phyloP scores from a whole-genome alignment of 2,888 invertebrate species.

The Drosophila cyrtoloma region DNA sequence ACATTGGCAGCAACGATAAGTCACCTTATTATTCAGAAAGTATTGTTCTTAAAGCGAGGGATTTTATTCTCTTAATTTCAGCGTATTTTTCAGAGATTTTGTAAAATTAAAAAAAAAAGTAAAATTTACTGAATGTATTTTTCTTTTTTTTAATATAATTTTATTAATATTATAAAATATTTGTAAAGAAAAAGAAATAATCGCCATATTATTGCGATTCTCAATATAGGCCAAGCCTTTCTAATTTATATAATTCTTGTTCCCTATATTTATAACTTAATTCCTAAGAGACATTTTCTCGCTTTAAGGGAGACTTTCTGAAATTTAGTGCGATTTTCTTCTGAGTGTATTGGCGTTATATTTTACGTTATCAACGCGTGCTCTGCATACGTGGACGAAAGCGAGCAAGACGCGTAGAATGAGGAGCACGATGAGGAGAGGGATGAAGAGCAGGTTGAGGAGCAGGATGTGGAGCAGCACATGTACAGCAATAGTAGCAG shows the following conservation, averaged over 20 bases:
- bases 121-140: no score
- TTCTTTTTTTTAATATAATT: no score
- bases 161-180: background rate
- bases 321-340: background rate
- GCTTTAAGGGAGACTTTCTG: background rate
- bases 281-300: background rate
- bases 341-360: constrained; percentile 33
- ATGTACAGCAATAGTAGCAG: constrained; percentile 1
- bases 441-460: constrained; percentile 13
- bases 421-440: constrained; percentile 10
- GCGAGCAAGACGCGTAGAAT: background rate
- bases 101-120: no score
- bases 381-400: constrained; percentile 72
- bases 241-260: background rate
- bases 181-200: background rate
- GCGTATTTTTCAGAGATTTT: no score
- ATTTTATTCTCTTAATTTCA: no score
- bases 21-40: background rate
- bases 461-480: constrained; percentile 7
- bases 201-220: background rate
- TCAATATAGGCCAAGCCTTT: background rate
- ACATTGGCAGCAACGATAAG: background rate
- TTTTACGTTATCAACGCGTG: constrained; percentile 79
- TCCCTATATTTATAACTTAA: background rate
- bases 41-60: background rate